phyloP scores from a whole-genome alignment of 2,113 vertebrate genomes.

The Struthio camelus region DNA sequence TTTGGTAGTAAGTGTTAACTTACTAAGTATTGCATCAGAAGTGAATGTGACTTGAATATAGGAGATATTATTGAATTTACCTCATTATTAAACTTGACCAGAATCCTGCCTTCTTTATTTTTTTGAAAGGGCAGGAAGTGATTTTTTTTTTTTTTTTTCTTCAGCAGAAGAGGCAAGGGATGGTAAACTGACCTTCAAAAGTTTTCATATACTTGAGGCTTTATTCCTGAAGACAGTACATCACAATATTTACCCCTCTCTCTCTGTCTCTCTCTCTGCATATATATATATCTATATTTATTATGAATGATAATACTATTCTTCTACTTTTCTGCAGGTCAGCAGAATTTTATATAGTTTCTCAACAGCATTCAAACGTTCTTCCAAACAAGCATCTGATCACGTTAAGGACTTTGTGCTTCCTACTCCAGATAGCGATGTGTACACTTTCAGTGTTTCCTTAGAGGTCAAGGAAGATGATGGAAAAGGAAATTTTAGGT shows the following conservation, averaged over 20 bases:
- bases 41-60: not conserved
- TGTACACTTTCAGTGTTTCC: slow-evolving; percentile 92
- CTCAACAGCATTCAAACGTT: slow-evolving; percentile 92
- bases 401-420: slow-evolving; percentile 77
- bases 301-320: not conserved
- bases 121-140: too few species aligned
- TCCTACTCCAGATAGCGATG: slow-evolving; percentile 87
- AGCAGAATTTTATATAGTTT: slow-evolving; percentile 98
- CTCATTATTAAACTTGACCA: not conserved
- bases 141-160: not conserved
- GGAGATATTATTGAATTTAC: not conserved
- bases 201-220: not conserved
- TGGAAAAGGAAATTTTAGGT: slow-evolving; percentile 98
- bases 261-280: too few species aligned
- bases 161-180: not conserved
- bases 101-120: too few species aligned
- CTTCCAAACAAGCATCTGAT: slow-evolving; percentile 86
- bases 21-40: not conserved
- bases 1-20: not conserved
- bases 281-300: not conserved
- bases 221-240: not conserved
- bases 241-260: too few species aligned
- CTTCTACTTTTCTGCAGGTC: slow-evolving; percentile 79
- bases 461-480: slow-evolving; percentile 97
- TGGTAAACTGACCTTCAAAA: not conserved